Evolutionary conservation across 2,888 invertebrate genomes (phyloP), one percentile per base, ranked within the genome.

Genomic region (Ormyrus pomaceus): DNA sequence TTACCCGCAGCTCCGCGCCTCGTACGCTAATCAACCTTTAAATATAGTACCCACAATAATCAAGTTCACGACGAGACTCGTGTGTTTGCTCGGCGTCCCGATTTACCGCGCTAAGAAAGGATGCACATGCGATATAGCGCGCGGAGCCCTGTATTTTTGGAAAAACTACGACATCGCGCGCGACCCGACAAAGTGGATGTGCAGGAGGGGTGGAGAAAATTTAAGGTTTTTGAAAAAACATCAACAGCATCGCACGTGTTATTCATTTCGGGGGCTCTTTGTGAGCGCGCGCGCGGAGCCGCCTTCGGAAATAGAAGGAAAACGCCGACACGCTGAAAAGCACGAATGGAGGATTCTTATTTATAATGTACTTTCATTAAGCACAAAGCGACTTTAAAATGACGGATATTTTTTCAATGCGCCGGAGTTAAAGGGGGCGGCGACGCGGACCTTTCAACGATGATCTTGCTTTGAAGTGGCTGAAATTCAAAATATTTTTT

Each of bases 241-340:
- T 65, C 80, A 77, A 74, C 80, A 80, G 68, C 72, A 56, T 50
- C 68, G 58, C 80, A 81, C 80, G 80, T 81, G 80, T 62, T 81
- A 70, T 74, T 81, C 80, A 69, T 77, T 81, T 66, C 50, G 55
- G 55, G 50, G 45, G 45, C 61, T 55, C 68, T 80, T 68, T 68
- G 80, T 75, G 61, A 11, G 4, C 53, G 59, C 69, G 69, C 51
- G 46, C 51, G 46, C 19, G 13, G 51, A 6, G n/a, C 19, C 45
- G 19, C 59, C 53, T 48, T 72, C 55, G 11, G 13, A 80, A 80
- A 80, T 80, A 76, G 80, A 72, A 50, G 71, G 56, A 76, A 62
- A 70, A 19, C 70, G 66, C 62, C 56, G 62, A 7, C 61, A 56
- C 80, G 66, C 46, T 75, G 79, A 75, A 75, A 70, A 59, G 74